These are phyloP conservation scores for Umimayanthus kanabou DNA, from an alignment of 92 coral and sea anemone species.

Conservation along the genomic window DNA sequence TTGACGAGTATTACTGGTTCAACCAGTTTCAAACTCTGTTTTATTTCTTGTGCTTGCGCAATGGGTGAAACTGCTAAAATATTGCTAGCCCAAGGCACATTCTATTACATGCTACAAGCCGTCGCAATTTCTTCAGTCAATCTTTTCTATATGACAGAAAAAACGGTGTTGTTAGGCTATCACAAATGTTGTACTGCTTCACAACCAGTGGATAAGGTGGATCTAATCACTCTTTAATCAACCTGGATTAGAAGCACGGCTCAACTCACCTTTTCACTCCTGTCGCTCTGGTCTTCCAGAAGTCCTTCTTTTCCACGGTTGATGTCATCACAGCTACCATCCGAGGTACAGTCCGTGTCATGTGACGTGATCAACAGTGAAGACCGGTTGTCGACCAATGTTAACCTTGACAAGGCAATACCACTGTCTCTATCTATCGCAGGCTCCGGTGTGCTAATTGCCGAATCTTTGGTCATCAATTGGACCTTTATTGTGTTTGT, in stretches of 20 bases:
- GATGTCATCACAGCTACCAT: neutral
- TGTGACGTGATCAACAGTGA: conserved; percentile 37
- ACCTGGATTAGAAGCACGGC: neutral
- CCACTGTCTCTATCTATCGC: conserved; percentile 21
- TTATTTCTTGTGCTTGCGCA: too few relatives aligned
- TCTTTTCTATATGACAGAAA: too few relatives aligned
- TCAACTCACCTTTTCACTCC: neutral
- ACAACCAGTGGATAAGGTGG: too few relatives aligned
- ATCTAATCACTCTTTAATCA: too few relatives aligned
- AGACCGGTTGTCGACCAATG: conserved; percentile 3
- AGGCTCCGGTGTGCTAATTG: neutral
- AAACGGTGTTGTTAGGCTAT: too few relatives aligned
- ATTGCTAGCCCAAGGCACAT: too few relatives aligned
- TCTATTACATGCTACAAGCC: too few relatives aligned
- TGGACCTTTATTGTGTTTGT: neutral
- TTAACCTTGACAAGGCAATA: conserved; percentile 13
- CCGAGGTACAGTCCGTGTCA: conserved; percentile 23
- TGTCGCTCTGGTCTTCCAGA: neutral
- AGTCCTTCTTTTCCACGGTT: neutral
- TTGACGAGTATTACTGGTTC: too few relatives aligned
- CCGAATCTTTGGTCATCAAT: neutral
- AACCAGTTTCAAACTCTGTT: too few relatives aligned
- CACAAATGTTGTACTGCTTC: too few relatives aligned
- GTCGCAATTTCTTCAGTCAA: too few relatives aligned
- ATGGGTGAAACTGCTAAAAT: too few relatives aligned